Evolutionary conservation across 2,888 invertebrate genomes (phyloP), one percentile per base, ranked within the genome.

Genomic region (Dryobotodes eremita): DNA sequence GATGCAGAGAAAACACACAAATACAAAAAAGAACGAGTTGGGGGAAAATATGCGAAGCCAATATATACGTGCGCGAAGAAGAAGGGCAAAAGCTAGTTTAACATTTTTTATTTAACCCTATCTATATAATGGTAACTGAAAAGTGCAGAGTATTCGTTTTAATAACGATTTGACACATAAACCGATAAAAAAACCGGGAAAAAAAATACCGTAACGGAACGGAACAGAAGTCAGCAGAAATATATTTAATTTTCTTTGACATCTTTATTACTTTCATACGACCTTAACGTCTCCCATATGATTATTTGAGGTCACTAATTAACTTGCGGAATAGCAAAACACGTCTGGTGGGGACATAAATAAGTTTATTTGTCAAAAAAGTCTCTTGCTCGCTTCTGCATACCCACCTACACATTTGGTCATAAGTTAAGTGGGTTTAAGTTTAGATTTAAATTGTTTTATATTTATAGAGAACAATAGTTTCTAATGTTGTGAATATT

Each of bases 251-350:
- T 55, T 66, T 31, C 46, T 72, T 73, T 69, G 83, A 80, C 76
- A 69, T 71, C 6, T 83, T 86, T 85, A 84, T 80, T 69, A 72
- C 11, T 84, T 84, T 59, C 88, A 86, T 70, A 31, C 88, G 88
- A 83, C 81, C 80, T 71, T 86, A 88, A 89, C 79, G 73, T 79
- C 72, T 80, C 2, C 75, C 87, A 84, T 75, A 53, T 87, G 70
- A 70, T 42, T 57, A 57, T 55, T 57, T 55, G 66, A 77, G 80
- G 80, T 83, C 75, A 59, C 79, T 84, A 83, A 87, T 87, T 86
- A 83, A 82, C 77, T 77, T 46, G 36, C 57, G 55, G 26, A 48
- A 72, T 59, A 55, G 36, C 26, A 55, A 71, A 76, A 75, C 36
- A 61, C 13, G 71, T 59, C 61, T 73, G 46, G 50, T 62, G 61